phyloP scores from a whole-genome alignment of 2,797 vertebrate genomes.

The Pterois miles region DNA sequence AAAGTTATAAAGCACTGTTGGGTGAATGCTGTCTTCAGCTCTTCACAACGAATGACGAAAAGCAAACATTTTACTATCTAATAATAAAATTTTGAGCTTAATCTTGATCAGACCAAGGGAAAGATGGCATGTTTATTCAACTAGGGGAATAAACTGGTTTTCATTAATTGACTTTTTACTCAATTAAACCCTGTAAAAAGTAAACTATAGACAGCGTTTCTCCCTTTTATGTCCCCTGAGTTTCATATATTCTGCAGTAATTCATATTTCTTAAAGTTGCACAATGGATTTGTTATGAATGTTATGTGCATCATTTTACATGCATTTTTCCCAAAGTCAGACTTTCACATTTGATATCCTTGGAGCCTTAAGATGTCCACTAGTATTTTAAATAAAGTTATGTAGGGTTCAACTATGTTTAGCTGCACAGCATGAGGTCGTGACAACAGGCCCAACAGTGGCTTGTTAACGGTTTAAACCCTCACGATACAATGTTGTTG shows the following conservation, averaged over 20 bases:
- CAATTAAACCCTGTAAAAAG: neutral
- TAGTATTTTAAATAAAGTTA: neutral
- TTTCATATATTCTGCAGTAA: neutral
- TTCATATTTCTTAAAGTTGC: too few relatives aligned
- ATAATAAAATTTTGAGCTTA: neutral
- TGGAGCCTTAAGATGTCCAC: neutral
- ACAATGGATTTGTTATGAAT: too few relatives aligned
- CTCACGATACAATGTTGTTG: neutral
- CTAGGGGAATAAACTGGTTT: neutral
- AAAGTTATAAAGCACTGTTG: neutral
- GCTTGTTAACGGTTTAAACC: neutral
- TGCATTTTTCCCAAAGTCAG: neutral
- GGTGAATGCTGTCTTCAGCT: neutral
- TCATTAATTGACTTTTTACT: neutral
- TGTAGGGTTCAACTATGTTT: neutral
- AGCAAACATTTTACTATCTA: neutral
- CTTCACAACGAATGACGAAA: neutral
- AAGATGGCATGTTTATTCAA: neutral
- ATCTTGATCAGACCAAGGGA: neutral
- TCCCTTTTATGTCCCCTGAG: neutral
- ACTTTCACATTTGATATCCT: neutral
- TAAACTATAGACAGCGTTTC: neutral
- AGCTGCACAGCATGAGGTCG: neutral
- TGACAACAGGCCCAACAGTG: neutral
- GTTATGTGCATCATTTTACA: neutral